phyloP scores from a whole-genome alignment of 2,113 vertebrate species.

The Calyptomena viridis region DNA sequence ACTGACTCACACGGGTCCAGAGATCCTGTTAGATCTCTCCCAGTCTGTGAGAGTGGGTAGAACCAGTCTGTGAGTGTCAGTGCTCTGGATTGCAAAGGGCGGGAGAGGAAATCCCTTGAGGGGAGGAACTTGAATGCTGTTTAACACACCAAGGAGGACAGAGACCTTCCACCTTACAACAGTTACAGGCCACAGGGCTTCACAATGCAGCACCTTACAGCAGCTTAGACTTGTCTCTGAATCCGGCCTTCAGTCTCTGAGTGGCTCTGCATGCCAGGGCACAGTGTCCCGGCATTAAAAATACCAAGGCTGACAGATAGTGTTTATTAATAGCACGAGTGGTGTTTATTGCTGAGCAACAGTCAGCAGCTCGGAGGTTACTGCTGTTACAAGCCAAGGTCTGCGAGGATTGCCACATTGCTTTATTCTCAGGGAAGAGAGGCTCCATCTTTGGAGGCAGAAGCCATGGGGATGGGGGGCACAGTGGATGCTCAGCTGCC shows the following conservation, averaged over 20 bases:
- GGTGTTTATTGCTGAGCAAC: slow-evolving; percentile 73
- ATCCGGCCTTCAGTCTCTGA: slow-evolving; percentile 43
- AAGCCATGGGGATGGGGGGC: not conserved
- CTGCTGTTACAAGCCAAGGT: slow-evolving; percentile 61
- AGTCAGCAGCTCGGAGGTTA: slow-evolving; percentile 69
- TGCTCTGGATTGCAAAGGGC: not conserved
- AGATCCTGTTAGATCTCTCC: not conserved
- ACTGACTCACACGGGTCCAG: not conserved
- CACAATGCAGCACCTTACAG: not conserved
- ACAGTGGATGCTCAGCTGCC: not conserved
- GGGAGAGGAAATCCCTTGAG: not conserved
- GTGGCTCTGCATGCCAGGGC: slow-evolving; percentile 46
- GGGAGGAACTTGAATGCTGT: not conserved
- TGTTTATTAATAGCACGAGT: slow-evolving; percentile 68
- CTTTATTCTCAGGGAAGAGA: not conserved
- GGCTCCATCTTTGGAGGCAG: slow-evolving; percentile 5
- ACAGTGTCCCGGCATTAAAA: slow-evolving; percentile 64
- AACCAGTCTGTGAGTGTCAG: not conserved
- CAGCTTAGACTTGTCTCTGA: not conserved
- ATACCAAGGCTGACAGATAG: slow-evolving; percentile 72
- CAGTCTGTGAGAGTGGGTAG: not conserved
- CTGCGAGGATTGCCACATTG: slow-evolving; percentile 47
- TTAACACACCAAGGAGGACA: not conserved
- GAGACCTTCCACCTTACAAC: not conserved
- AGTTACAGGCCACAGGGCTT: not conserved